Evolutionary conservation across 2,888 invertebrate genomes (phyloP).

Genomic region (Minunthozetes semirufus): DNA sequence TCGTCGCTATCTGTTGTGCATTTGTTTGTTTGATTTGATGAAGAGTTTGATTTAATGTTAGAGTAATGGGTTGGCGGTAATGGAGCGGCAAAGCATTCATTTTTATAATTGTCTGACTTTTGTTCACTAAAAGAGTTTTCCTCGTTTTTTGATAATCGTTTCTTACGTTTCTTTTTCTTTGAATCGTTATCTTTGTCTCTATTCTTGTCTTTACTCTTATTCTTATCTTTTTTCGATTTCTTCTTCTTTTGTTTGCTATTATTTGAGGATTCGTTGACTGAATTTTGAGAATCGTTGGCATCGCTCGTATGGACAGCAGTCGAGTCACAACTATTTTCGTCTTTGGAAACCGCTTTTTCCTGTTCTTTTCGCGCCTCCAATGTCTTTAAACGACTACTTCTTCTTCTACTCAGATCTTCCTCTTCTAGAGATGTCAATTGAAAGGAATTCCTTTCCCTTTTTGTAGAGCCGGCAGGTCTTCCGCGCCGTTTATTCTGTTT

Average conservation of each 20-base stretch:
- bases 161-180: conserved; percentile 28
- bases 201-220: conserved; percentile 30
- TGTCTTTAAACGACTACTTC: conserved; percentile 41
- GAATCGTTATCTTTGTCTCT: conserved; percentile 28
- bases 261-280: neutral
- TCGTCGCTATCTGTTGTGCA: conserved; percentile 17
- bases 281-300: conserved; percentile 1
- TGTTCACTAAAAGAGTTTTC: conserved; percentile 1
- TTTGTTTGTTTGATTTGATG: conserved; percentile 21
- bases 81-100: neutral
- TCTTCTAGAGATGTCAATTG: neutral
- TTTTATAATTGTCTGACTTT: neutral
- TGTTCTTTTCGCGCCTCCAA: conserved; percentile 40
- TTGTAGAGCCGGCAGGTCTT: conserved; percentile 15
- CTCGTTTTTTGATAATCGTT: neutral
- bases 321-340: conserved; percentile 21
- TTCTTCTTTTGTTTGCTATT: conserved; percentile 1
- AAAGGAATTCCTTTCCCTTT: neutral
- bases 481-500: conserved; percentile 18
- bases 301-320: neutral
- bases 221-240: conserved; percentile 26
- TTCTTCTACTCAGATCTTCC: conserved; percentile 34
- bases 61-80: neutral
- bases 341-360: conserved; percentile 32
- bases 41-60: conserved; percentile 7